These are phyloP conservation scores for Mystacides longicornis DNA, from an alignment of 2,888 invertebrate species.

Conservation along the genomic window DNA sequence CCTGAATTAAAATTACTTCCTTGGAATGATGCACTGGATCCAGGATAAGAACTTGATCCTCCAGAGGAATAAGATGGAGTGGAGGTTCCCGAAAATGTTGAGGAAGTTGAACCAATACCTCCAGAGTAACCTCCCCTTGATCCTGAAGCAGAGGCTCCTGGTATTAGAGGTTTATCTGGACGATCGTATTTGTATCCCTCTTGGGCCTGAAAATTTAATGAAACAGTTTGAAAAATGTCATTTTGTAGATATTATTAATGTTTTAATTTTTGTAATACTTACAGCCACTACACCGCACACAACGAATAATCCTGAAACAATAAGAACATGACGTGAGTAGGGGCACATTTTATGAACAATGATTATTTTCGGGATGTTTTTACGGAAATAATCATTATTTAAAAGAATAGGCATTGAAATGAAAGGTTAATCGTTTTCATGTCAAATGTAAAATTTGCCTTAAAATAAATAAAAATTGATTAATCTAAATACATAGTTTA, in stretches of 20 bases:
- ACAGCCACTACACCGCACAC: slow-evolving; percentile 21
- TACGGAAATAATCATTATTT: no score
- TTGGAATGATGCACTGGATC: slow-evolving; percentile 29
- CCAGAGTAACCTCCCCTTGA: slow-evolving; percentile 32
- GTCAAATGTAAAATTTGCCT: no score
- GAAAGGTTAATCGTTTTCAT: no score
- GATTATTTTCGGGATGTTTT: no score
- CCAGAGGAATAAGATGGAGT: slow-evolving; percentile 21
- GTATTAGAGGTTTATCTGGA: slow-evolving; percentile 54
- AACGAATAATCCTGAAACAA: slow-evolving; percentile 24
- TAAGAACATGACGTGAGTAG: slow-evolving; percentile 8
- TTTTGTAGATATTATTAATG: neutral
- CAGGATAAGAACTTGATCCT: slow-evolving; percentile 32
- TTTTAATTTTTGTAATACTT: slow-evolving; percentile 21
- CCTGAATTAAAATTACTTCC: slow-evolving; percentile 27
- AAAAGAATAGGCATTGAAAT: no score
- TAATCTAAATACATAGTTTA: no score
- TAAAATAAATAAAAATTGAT: no score
- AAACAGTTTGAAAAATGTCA: neutral
- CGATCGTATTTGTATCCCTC: slow-evolving; percentile 69
- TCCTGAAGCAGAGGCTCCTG: slow-evolving; percentile 34
- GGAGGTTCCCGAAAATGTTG: slow-evolving; percentile 17
- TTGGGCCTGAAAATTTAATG: slow-evolving; percentile 47
- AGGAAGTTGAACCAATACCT: slow-evolving; percentile 22
- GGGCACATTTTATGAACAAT: no score